Conservation (phyloP, 2,113 vertebrate species). For the Lucifuga dentata region DNA sequence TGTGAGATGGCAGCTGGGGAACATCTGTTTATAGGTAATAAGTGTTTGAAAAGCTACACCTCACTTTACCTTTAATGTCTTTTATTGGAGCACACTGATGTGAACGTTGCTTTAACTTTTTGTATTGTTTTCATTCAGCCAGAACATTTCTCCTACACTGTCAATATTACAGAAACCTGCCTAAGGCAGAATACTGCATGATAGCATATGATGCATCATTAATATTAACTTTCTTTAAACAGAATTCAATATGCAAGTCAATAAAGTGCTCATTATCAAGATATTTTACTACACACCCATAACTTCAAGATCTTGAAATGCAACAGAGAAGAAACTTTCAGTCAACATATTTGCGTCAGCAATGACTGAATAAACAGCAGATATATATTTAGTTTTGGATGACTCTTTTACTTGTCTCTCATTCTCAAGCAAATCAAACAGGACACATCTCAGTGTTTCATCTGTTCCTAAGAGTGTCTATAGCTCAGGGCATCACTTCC, state of each 20-base stretch:
- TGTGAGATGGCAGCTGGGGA: slow-evolving; percentile 78
- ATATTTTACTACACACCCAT: slow-evolving; percentile 46
- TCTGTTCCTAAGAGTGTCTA: slow-evolving; percentile 62
- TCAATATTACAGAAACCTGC: slow-evolving; percentile 60
- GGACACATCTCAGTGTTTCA: slow-evolving; percentile 65
- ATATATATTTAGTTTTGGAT: slow-evolving; percentile 54
- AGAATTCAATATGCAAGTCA: slow-evolving; percentile 72
- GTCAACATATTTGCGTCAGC: slow-evolving; percentile 46
- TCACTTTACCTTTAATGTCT: slow-evolving; percentile 80
- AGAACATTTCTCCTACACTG: slow-evolving; percentile 62
- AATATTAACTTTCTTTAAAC: slow-evolving; percentile 78
- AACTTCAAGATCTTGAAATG: slow-evolving; percentile 13
- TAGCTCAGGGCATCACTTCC: slow-evolving; percentile 69
- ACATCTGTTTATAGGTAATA: slow-evolving; percentile 83
- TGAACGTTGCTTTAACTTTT: slow-evolving; percentile 71
- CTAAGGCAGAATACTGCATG: slow-evolving; percentile 50
- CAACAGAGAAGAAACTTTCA: not conserved
- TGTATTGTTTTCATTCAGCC: slow-evolving; percentile 70
- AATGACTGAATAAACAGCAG: slow-evolving; percentile 66
- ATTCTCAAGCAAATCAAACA: slow-evolving; percentile 64
- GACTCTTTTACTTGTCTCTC: slow-evolving; percentile 28
- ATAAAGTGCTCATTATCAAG: slow-evolving; percentile 66
- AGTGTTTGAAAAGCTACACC: slow-evolving; percentile 76
- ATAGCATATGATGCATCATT: slow-evolving; percentile 73
- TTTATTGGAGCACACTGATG: slow-evolving; percentile 75